Conservation (phyloP, 2,888 invertebrate species). For the Microplitis manilae region DNA sequence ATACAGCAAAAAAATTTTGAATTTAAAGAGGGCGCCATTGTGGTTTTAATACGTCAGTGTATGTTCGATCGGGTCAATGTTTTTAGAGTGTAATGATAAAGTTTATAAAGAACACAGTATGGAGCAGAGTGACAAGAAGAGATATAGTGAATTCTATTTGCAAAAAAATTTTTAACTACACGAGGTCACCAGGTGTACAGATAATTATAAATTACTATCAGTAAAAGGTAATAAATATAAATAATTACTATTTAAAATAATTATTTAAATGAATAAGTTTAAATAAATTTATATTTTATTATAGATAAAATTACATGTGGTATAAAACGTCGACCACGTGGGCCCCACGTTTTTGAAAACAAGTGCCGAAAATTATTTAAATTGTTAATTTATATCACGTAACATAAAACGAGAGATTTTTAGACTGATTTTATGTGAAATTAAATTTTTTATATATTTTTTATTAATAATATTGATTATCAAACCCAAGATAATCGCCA, state of each 20-base stretch:
- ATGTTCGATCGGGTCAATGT: conserved; percentile 54
- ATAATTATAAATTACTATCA: conserved; percentile 17
- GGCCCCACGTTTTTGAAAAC: conserved; percentile 55
- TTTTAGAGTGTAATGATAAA: conserved; percentile 47
- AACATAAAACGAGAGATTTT: conserved; percentile 3
- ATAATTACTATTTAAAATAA: not conserved
- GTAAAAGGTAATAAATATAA: conserved; percentile 2
- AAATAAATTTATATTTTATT: conserved; percentile 20
- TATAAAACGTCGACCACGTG: conserved; percentile 58
- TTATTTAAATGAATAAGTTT: not conserved
- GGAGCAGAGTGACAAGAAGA: conserved; percentile 52
- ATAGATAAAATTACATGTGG: conserved; percentile 51
- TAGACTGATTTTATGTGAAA: conserved; percentile 2
- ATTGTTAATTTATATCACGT: conserved; percentile 19
- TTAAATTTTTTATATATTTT: not conserved
- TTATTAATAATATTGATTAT: not conserved
- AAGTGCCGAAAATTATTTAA: conserved; percentile 47
- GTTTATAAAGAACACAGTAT: conserved; percentile 52
- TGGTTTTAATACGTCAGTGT: conserved; percentile 45
- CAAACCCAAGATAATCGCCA: not conserved
- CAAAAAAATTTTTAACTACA: conserved; percentile 35
- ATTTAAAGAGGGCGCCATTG: not conserved
- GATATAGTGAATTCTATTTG: conserved; percentile 36
- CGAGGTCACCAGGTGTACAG: conserved; percentile 34
- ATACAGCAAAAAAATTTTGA: not conserved